Conservation (phyloP, 2,797 vertebrate genomes). For the Tinamus major region DNA sequence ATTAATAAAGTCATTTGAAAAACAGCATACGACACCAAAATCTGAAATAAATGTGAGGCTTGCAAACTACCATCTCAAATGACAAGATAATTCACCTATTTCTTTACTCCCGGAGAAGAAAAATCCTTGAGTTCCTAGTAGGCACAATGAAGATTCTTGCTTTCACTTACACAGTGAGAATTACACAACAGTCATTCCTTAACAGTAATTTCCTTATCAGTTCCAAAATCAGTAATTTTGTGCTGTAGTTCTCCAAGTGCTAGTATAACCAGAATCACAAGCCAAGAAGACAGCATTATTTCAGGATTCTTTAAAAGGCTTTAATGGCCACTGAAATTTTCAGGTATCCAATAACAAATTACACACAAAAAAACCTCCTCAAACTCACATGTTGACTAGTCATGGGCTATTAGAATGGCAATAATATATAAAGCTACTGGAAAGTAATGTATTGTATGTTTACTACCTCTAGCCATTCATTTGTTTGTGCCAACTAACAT, state of each 20-base stretch:
- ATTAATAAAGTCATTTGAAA: neutral
- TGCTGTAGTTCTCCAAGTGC: neutral
- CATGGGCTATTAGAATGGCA: neutral
- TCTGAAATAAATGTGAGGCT: neutral
- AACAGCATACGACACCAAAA: neutral
- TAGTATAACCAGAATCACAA: neutral
- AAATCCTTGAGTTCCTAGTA: neutral
- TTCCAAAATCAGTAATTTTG: neutral
- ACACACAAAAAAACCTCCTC: neutral
- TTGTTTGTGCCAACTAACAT: neutral
- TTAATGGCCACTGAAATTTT: neutral
- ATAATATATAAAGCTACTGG: neutral
- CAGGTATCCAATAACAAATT: neutral
- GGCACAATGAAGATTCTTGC: neutral
- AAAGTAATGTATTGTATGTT: neutral
- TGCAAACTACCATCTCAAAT: neutral
- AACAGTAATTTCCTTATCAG: too few relatives aligned
- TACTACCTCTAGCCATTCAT: neutral
- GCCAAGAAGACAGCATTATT: neutral
- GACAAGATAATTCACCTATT: neutral
- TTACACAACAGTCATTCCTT: neutral
- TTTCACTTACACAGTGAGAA: neutral
- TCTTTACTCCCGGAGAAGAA: neutral
- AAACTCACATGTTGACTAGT: neutral
- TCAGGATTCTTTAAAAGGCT: neutral